phyloP scores from a whole-genome alignment of 2,797 vertebrate species.

The Etheostoma nigrum region DNA sequence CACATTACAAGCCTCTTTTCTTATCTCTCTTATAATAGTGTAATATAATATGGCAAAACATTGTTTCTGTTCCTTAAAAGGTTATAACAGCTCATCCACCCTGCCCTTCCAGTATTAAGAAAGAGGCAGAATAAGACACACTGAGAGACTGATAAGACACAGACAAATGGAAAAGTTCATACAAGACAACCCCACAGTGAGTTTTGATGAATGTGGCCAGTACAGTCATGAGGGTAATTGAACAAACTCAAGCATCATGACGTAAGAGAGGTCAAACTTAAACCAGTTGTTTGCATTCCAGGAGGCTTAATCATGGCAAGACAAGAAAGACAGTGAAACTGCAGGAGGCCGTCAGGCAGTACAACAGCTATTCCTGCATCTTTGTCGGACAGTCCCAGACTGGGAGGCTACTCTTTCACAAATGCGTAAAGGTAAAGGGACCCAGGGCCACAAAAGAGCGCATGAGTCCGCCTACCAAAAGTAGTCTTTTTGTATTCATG shows the following conservation, averaged over 20 bases:
- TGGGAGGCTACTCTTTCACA: conserved; percentile 53
- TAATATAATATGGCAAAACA: conserved; percentile 49
- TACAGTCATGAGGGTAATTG: conserved; percentile 42
- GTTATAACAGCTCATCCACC: conserved; percentile 46
- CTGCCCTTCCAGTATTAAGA: conserved; percentile 42
- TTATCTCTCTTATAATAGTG: conserved; percentile 41
- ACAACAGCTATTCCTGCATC: conserved; percentile 72
- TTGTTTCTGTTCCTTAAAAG: conserved; percentile 43
- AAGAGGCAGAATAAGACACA: conserved; percentile 58
- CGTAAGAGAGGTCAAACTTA: conserved; percentile 40
- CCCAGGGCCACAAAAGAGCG: conserved; percentile 38
- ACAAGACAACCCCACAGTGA: conserved; percentile 45
- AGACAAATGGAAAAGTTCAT: conserved; percentile 57
- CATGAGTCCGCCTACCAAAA: conserved; percentile 37
- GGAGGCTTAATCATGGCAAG: conserved; percentile 50
- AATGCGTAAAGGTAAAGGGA: conserved; percentile 61
- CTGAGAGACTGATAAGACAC: conserved; percentile 58
- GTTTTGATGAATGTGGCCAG: conserved; percentile 44
- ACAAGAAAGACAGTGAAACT: conserved; percentile 54
- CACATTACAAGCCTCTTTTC: conserved; percentile 30
- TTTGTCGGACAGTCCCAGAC: conserved; percentile 48
- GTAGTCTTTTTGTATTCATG: conserved; percentile 45
- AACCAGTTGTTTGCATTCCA: conserved; percentile 62
- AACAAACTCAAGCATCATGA: conserved; percentile 52
- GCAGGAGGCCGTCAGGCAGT: conserved; percentile 63